Percentiles rank a stretch among this genome's conserved stretches.
These are phyloP conservation scores for Promerops cafer DNA, from an alignment of 2,113 vertebrate species.

Conservation along the genomic window DNA sequence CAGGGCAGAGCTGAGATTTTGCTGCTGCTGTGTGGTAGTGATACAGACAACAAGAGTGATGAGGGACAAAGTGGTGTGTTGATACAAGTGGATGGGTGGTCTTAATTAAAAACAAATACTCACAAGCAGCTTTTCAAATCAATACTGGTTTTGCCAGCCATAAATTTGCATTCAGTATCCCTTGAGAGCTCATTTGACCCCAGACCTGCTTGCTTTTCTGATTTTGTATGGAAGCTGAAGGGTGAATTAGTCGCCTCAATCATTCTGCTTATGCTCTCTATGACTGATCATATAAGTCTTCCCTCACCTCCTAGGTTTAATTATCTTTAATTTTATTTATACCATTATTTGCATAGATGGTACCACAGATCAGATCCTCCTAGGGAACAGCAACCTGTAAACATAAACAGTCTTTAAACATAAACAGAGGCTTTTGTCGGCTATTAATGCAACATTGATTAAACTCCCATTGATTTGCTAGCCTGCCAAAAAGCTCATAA, in stretches of 20 bases:
- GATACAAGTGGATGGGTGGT: neutral
- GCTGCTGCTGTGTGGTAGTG: neutral
- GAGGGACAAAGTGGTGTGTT: neutral
- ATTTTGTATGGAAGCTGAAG: neutral
- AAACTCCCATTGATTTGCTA: neutral
- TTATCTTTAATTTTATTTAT: constrained; percentile 38
- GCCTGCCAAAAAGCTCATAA: neutral
- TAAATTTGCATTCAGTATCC: neutral
- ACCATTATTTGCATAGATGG: neutral
- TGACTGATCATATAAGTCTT: neutral
- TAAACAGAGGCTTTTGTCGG: constrained; percentile 13
- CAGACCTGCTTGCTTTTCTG: neutral
- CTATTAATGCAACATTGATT: constrained; percentile 38
- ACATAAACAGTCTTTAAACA: constrained; percentile 28
- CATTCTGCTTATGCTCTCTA: neutral
- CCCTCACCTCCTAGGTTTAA: neutral
- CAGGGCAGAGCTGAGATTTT: neutral
- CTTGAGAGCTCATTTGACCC: neutral
- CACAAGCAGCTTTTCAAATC: neutral
- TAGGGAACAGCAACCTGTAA: constrained; percentile 6
- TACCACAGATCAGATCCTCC: neutral
- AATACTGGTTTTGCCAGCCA: neutral
- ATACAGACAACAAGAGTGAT: neutral
- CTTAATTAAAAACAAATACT: neutral
- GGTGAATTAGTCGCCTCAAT: neutral